Evolutionary conservation across 2,797 vertebrate genomes (phyloP), one percentile per base, ranked within the genome.

Genomic region (Enteromius trimaculatus): DNA sequence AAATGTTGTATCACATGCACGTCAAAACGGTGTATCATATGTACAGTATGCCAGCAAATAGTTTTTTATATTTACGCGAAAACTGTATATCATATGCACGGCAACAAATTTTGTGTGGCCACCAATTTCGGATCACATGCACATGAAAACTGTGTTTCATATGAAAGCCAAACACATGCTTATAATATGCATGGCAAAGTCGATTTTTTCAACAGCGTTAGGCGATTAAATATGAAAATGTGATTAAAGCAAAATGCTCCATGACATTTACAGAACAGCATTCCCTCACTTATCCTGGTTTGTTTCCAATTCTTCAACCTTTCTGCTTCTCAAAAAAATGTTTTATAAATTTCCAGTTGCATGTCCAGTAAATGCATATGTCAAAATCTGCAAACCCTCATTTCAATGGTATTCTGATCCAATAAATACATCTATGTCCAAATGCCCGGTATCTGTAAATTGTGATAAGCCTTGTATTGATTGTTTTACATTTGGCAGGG

Each of bases 401-500:
- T 66, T 66, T 51, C 29, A 62, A 51, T 51, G 26, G 29, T 8
- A 23, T 37, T 51, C 6, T 16, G 31, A 3, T 51, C 62, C 44
- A 79, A 16, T 37, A 51, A 79, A 65, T 79, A 66, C 13, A 65
- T 64, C 31, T 62, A 21, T 77, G 60, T 83, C 74, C 74, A 85
- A 81, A 70, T 14, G 81, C 64, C 66, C 78, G 77, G 26, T 70
- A 60, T 42, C n/a, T 72, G 58, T 31, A 79, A 64, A 76, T 66
- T 80, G 53, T 85, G 68, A 84, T 77, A 81, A 79, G 84, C 76
- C 85, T 58, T 14, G 17, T 29, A 71, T 78, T 75, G 78, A 76
- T 79, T 64, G 78, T 65, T 86, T 11, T 86, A 85, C 85, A 82
- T 39, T 82, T 86, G 80, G 77, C 58, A 66, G 21, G 14, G 42